Conservation (phyloP, 2,797 vertebrate genomes). For the Naso thynnoides region DNA sequence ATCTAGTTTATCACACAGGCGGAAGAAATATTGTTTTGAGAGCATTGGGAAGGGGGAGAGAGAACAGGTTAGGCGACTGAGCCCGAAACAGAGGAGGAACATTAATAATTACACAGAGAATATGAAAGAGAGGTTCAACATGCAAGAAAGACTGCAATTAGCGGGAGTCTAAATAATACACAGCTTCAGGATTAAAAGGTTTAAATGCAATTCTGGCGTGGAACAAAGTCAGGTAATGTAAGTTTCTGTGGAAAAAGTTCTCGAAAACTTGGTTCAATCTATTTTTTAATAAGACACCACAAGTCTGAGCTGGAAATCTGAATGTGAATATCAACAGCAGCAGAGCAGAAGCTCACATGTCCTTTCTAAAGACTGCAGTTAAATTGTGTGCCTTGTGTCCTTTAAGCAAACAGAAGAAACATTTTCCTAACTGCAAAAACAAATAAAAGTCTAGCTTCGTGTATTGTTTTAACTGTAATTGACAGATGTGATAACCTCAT, state of each 20-base stretch:
- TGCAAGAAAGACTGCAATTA: constrained; percentile 77
- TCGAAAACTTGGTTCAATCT: constrained; percentile 38
- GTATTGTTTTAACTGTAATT: constrained; percentile 14
- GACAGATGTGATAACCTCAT: background rate
- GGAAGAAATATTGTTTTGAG: constrained; percentile 38
- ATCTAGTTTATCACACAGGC: constrained; percentile 53
- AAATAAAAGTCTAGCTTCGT: constrained; percentile 21
- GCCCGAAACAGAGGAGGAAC: constrained; percentile 47
- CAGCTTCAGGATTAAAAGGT: constrained; percentile 62
- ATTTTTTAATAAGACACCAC: constrained; percentile 39
- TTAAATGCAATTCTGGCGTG: constrained; percentile 46
- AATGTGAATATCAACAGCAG: constrained; percentile 26
- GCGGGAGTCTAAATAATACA: constrained; percentile 78
- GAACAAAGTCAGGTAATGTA: constrained; percentile 44
- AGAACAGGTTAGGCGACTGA: constrained; percentile 35
- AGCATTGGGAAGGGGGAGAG: constrained; percentile 13
- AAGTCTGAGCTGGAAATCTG: constrained; percentile 31
- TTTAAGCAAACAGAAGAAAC: constrained; percentile 22
- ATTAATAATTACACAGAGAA: constrained; percentile 77
- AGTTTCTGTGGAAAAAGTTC: constrained; percentile 56
- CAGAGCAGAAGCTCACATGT: constrained; percentile 16
- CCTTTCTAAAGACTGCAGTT: constrained; percentile 22
- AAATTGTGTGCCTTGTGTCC: constrained; percentile 4
- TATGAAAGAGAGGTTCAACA: constrained; percentile 66
- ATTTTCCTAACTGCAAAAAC: constrained; percentile 2